A percentile compares a stretch with the other conserved stretches of the same genome.
Conservation (phyloP, 1,140 invertebrate genomes). For the Drosophila sucinea region DNA sequence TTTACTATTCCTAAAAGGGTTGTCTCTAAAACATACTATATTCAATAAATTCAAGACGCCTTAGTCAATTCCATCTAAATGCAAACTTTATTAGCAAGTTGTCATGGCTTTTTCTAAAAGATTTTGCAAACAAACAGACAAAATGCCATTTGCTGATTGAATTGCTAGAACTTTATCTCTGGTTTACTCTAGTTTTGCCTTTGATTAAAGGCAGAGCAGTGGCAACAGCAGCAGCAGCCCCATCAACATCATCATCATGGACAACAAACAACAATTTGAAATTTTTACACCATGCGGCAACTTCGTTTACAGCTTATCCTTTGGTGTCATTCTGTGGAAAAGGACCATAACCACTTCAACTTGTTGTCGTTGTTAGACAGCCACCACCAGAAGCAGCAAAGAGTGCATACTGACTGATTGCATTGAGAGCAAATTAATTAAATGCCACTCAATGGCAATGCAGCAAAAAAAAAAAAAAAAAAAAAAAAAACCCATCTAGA, state of each 20-base stretch:
- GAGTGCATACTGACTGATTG: conserved; percentile 21
- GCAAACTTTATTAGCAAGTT: conserved; percentile 7
- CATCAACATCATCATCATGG: not conserved
- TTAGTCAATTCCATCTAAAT: not conserved
- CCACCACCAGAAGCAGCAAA: not conserved
- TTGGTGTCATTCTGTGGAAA: conserved; percentile 1
- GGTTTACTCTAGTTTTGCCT: conserved; percentile 10
- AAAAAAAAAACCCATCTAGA: conserved; percentile 15
- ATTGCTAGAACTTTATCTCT: conserved; percentile 24
- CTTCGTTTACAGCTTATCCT: conserved; percentile 46
- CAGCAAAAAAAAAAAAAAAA: conserved; percentile 10
- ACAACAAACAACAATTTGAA: not conserved
- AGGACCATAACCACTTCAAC: conserved; percentile 5
- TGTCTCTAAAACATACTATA: too few species aligned
- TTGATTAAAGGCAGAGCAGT: not conserved
- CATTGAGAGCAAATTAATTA: conserved; percentile 72
- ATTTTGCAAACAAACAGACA: conserved; percentile 11
- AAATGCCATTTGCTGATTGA: conserved; percentile 45
- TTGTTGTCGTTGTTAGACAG: conserved; percentile 1
- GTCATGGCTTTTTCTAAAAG: not conserved
- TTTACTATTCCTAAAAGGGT: too few species aligned
- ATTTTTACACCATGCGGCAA: conserved; percentile 20
- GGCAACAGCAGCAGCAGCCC: not conserved
- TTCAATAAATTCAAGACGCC: conserved; percentile 1
- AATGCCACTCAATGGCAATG: conserved; percentile 64